Evolutionary conservation across 1,140 invertebrate species (phyloP), one percentile per base, ranked within the genome.

Genomic region (Drosophila melanica): DNA sequence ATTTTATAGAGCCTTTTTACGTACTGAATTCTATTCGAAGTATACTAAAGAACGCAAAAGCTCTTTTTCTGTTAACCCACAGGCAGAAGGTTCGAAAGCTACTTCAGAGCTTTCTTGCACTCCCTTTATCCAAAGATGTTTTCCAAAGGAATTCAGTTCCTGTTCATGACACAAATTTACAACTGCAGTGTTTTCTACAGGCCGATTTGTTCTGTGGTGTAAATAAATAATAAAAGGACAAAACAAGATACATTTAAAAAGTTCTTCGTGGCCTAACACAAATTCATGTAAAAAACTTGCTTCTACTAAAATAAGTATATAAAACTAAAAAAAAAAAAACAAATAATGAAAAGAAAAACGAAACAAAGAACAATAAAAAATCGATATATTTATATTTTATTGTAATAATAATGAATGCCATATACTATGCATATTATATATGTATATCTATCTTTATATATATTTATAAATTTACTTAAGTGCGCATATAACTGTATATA

Each of bases 141-240:
- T 47, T 63, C 47, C 41, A 39, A 77, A 76, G 73, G 76, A 76
- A 66, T 71, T 76, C 20, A 53, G 33, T 51, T 76, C 44, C 35
- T 51, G 63, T 63, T 63, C 73, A 16, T 66, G 60, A 33, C 47
- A 76, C 41, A 53, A 69, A 71, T 59, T 67, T 53, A 44, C 53
- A 70, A 69, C 33, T 20, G 67, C 55, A 66, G 62, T 16, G 51
- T 66, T 57, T 60, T 37, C 54, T 20, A 68, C 57, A 62, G 50
- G 48, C 57, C 37, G 42, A 60, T 14, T 48, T 30, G 45, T 27
- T 48, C 54, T 37, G 9, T 30, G 45, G 27, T 67, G 63, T 76
- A 68, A 77, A 58, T 53, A 68, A 35, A 50, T 44, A 48, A 65
- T 48, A 10, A 30, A 62, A 47, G n/a, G 44, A 62, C 59, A 18